These are phyloP conservation scores for Lutjanus campechanus DNA, from an alignment of 2,797 vertebrate genomes.

Conservation along the genomic window DNA sequence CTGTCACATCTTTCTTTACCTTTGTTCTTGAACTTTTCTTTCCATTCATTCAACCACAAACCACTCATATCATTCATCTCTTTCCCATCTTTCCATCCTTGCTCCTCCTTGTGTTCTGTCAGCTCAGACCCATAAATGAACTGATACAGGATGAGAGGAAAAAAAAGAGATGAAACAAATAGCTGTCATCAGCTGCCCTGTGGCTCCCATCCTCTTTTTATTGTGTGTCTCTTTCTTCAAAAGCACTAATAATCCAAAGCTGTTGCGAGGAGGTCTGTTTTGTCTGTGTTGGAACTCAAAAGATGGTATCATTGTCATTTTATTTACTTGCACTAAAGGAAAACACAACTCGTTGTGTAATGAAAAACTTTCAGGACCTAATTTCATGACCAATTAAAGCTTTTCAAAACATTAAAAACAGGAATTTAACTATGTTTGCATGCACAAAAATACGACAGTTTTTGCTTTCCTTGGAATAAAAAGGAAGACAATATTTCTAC, in stretches of 20 bases:
- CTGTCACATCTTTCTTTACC: background rate
- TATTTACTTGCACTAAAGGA: background rate
- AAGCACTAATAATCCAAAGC: constrained; percentile 16
- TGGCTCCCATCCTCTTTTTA: constrained; percentile 2
- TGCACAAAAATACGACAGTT: too few relatives aligned
- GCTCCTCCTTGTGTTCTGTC: background rate
- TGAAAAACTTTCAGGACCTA: background rate
- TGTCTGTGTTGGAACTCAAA: background rate
- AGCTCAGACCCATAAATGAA: background rate
- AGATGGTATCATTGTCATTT: background rate
- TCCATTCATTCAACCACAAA: background rate
- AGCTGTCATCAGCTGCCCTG: constrained; percentile 4
- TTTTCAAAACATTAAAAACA: too few relatives aligned
- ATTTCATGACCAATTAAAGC: background rate
- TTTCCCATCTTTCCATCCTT: background rate
- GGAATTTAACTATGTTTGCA: too few relatives aligned
- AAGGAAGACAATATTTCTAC: too few relatives aligned
- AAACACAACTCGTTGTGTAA: background rate
- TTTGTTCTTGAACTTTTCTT: background rate
- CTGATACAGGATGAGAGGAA: constrained; percentile 2
- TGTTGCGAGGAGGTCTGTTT: background rate
- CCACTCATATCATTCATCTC: background rate
- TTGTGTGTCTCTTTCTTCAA: background rate
- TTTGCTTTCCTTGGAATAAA: too few relatives aligned
- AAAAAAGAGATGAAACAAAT: constrained; percentile 10